These are phyloP conservation scores for Eupeodes latifasciatus DNA, from an alignment of 2,888 invertebrate species.

Conservation along the genomic window DNA sequence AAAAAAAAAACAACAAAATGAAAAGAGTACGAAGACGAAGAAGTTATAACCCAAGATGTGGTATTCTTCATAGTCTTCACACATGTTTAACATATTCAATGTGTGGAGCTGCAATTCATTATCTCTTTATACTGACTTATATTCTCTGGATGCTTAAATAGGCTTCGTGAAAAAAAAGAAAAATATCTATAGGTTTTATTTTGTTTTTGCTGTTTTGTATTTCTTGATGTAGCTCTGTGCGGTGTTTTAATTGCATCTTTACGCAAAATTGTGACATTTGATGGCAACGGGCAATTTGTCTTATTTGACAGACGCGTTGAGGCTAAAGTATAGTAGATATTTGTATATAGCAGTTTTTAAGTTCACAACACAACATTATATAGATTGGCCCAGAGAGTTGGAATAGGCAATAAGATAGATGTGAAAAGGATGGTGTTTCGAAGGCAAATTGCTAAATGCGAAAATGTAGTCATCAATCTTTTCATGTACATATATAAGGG, in stretches of 20 bases:
- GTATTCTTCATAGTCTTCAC: conserved; percentile 55
- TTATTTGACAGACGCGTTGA: conserved; percentile 68
- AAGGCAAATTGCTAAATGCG: conserved; percentile 61
- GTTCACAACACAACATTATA: conserved; percentile 4
- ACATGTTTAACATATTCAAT: conserved; percentile 77
- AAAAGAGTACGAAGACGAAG: not conserved
- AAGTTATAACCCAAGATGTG: conserved; percentile 43
- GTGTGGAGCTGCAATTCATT: conserved; percentile 78
- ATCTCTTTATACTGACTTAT: conserved; percentile 31
- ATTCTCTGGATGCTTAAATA: conserved; percentile 25
- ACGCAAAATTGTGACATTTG: conserved; percentile 72
- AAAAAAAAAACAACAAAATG: not conserved
- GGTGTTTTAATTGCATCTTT: conserved; percentile 70
- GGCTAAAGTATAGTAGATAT: conserved; percentile 24
- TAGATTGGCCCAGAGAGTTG: conserved; percentile 45
- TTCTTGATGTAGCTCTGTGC: conserved; percentile 14
- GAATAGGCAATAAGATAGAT: conserved; percentile 51
- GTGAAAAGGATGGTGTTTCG: conserved; percentile 60
- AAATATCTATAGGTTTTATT: not conserved
- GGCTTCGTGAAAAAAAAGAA: not conserved
- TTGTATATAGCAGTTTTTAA: conserved; percentile 23
- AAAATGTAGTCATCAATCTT: conserved; percentile 67
- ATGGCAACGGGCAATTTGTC: conserved; percentile 72
- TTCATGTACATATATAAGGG: not conserved
- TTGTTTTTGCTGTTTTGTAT: not conserved